Percentiles rank a stretch among this genome's conserved stretches.
Evolutionary conservation across 1,140 invertebrate species (phyloP).

Genomic region (Drosophila navojoa): DNA sequence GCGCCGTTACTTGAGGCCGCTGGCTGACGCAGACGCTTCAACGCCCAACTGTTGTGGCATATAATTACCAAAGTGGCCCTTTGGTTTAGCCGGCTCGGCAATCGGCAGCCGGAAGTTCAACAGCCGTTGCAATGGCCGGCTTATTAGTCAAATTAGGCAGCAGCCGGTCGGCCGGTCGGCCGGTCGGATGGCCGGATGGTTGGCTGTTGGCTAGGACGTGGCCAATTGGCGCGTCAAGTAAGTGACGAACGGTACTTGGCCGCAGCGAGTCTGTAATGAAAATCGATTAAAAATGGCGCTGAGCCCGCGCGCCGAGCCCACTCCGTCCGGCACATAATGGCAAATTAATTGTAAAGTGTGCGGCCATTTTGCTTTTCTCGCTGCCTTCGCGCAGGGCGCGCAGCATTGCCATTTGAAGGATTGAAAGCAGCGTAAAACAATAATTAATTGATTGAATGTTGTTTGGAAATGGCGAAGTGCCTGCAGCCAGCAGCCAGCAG

Average conservation of each 20-base stretch:
- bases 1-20: constrained; percentile 18
- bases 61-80: constrained; percentile 76
- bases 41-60: constrained; percentile 72
- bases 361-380: constrained; percentile 75
- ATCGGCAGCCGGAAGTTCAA: constrained; percentile 66
- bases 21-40: constrained; percentile 45
- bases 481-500: constrained; percentile 51
- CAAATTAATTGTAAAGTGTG: constrained; percentile 81
- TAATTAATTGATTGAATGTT: constrained; percentile 81
- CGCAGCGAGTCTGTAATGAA: constrained; percentile 68
- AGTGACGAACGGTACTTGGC: constrained; percentile 56
- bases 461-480: constrained; percentile 55
- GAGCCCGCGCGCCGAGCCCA: neutral
- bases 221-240: constrained; percentile 79
- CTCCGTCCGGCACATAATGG: constrained; percentile 54
- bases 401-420: constrained; percentile 52
- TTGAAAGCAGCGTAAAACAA: constrained; percentile 76
- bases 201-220: constrained; percentile 40
- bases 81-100: constrained; percentile 38
- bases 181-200: too few species aligned
- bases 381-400: constrained; percentile 53
- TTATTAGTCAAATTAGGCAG: constrained; percentile 79
- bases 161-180: constrained; percentile 7
- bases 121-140: constrained; percentile 79
- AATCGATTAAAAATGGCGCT: constrained; percentile 73